Conservation (phyloP, 2,113 vertebrate species). For the Toxotes jaculatrix region DNA sequence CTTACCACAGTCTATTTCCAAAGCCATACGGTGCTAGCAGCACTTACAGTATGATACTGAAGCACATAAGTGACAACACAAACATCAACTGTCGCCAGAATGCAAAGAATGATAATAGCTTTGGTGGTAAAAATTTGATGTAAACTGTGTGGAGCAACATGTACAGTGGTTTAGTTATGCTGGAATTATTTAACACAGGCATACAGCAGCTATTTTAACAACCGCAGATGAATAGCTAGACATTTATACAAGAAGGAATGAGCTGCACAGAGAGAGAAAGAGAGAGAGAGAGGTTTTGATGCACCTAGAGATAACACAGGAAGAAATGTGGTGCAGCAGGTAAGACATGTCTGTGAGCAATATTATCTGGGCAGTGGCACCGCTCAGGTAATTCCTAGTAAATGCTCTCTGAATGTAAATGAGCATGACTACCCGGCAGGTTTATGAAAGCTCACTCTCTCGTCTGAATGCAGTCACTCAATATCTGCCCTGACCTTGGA, state of each 20-base stretch:
- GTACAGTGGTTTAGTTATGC: constrained; percentile 13
- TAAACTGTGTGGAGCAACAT: constrained; percentile 10
- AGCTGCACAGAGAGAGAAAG: constrained; percentile 1
- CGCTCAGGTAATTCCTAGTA: constrained; percentile 38
- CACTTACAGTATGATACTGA: constrained; percentile 21
- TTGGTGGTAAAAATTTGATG: constrained; percentile 8
- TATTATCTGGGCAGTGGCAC: constrained; percentile 46
- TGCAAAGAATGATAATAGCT: constrained; percentile 24
- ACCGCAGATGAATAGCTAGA: constrained; percentile 20
- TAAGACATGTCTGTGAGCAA: constrained; percentile 70
- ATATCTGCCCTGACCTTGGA: constrained; percentile 30
- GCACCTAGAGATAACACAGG: constrained; percentile 41
- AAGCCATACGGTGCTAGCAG: constrained; percentile 15
- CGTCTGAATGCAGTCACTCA: constrained; percentile 30
- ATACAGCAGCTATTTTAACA: constrained; percentile 34
- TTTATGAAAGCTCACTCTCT: constrained; percentile 38
- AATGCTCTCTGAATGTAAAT: constrained; percentile 54
- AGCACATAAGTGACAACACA: constrained; percentile 18
- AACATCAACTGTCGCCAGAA: constrained; percentile 28
- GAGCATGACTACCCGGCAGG: constrained; percentile 55
- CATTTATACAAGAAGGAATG: constrained; percentile 14
- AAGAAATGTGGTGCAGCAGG: constrained; percentile 78
- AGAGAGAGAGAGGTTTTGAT: constrained; percentile 23
- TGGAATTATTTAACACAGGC: constrained; percentile 11
- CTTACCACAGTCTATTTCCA: constrained; percentile 34